Base-by-base conservation (phyloP, 2,797 vertebrate genomes). In the Smutsia gigantea region DNA sequence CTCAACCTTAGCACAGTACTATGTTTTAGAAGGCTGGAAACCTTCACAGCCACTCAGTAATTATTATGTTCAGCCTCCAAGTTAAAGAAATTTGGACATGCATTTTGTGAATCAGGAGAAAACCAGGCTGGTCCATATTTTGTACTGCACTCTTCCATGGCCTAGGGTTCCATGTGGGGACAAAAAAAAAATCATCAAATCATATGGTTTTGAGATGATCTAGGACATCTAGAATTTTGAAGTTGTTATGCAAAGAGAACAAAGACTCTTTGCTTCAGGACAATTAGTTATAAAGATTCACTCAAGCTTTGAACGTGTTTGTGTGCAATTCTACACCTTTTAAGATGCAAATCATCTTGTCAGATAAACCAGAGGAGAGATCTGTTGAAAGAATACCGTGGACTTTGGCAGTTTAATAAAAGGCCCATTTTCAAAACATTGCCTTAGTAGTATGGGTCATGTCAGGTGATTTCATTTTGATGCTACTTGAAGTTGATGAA, bases 381-480 rank as follows among this genome's bases (percentile, higher is more conserved):
- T 87, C 23, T 66, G 31, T 69, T 95, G n/a, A 75, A 92, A 93
- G 95, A 88, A 81, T 82, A 34, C 29, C 27, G 29, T 75, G 55
- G 66, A 88, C 27, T 90, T 82, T 85, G 59, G 55, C 46, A 96
- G 78, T 94, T 97, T 82, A 93, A 93, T 96, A 87, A 97, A 96
- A 93, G 83, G 27, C 4, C 64, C 74, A 57, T 92, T 96, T 96
- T 96, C 69, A 87, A 95, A 95, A 83, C 68, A 57, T 69, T 95
- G 82, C 53, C 27, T 91, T 90, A 23, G 63, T 49, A 63, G 15
- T 63, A 13, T 86, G 59, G 42, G 11, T 96, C 89, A 85, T 39
- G 18, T 95, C 34, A 91, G 63, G 27, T 69, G 69, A 92, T 95
- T n/a, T 92, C 71, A 51, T 90, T 96, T 86, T 87, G 63, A 93